These are phyloP conservation scores for Pedetes capensis DNA, from an alignment of 2,113 vertebrate genomes.

Conservation along the genomic window DNA sequence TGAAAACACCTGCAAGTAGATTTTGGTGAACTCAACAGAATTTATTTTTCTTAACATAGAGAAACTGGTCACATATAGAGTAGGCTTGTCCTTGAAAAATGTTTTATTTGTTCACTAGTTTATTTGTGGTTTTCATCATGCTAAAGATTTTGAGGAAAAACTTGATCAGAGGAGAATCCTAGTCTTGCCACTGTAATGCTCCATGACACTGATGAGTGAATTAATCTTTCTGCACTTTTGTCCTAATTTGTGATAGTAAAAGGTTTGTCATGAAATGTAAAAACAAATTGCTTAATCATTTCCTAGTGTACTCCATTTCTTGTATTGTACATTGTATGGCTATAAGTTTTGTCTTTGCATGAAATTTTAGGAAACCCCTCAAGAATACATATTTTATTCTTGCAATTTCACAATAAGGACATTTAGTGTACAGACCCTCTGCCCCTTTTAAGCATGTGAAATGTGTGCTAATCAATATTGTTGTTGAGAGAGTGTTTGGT, in stretches of 20 bases:
- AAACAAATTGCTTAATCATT: constrained; percentile 9
- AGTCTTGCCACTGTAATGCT: not conserved
- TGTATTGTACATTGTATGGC: not conserved
- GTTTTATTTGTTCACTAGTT: not conserved
- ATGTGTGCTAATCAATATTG: not conserved
- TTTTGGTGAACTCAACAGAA: not conserved
- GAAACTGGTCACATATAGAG: not conserved
- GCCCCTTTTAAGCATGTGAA: not conserved
- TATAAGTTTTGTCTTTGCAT: not conserved
- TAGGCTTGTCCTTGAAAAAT: not conserved
- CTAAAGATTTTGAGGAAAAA: not conserved
- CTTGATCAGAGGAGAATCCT: not conserved
- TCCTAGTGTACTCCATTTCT: not conserved
- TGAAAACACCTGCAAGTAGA: not conserved
- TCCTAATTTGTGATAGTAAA: not conserved
- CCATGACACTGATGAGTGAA: not conserved
- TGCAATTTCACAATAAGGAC: too few relatives aligned
- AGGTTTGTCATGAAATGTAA: not conserved
- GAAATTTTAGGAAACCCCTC: not conserved
- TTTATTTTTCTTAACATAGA: not conserved
- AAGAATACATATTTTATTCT: not conserved
- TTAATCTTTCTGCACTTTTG: not conserved
- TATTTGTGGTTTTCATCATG: not conserved
- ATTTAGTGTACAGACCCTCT: too few relatives aligned
- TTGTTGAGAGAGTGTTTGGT: fast-evolving